Base-by-base conservation (phyloP, 2,888 invertebrate species). In the Andrena bucephala region DNA sequence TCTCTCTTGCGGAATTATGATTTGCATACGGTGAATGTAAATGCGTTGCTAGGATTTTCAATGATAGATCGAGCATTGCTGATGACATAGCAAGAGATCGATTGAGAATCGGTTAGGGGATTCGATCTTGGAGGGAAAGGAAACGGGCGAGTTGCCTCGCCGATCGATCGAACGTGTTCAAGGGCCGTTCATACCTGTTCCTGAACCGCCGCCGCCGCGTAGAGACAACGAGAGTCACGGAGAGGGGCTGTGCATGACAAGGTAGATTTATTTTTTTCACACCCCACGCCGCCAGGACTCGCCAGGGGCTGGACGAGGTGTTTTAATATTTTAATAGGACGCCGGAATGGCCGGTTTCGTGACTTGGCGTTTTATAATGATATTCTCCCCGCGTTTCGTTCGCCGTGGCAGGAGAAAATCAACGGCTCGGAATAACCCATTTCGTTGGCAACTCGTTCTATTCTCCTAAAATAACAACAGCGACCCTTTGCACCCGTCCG, bases 301-400 rank as follows among this genome's bases (percentile, higher is more conserved):
- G 90, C 89, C 92, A 84, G 91, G 89, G 90, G 91, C 91, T 91
- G 91, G 92, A 92, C 91, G 92, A 92, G 92, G 92, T 93, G 93
- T 93, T 94, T 94, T 93, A 94, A 94, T 94, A 94, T 93, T 94
- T 94, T 93, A 94, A 93, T 93, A 93, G 93, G 92, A 93, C 92
- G 92, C 89, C 90, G 92, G 91, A 92, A 92, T 91, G 90, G 91
- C 92, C 92, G 91, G 92, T 92, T 93, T 92, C 93, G 93, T 94
- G 93, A 94, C 94, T 94, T 91, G 92, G 91, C 93, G 89, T 92
- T 93, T 93, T 92, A 92, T 93, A 94, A 93, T 94, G 94, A 94
- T 94, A 93, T 94, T 93, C 93, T 90, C 92, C 90, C 90, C 89
- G 91, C 91, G 92, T 93, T 90, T 90, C 91, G 90, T 91, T 91